Evolutionary conservation across 2,113 vertebrate genomes (phyloP).

Genomic region (Dendrocopos noguchii): DNA sequence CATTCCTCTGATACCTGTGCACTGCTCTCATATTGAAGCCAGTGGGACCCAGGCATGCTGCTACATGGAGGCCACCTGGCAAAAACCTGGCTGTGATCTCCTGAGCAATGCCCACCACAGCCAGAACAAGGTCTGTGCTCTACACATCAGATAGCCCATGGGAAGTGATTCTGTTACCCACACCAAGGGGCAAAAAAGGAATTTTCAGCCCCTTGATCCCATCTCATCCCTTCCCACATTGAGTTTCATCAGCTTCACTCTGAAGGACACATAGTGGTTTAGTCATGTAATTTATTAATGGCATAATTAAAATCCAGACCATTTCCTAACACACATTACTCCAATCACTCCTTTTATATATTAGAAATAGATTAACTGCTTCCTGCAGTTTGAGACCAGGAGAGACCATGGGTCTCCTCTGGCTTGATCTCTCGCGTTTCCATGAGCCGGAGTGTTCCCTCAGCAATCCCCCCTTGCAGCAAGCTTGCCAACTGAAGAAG

Average conservation of each 20-base stretch:
- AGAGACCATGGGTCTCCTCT: neutral
- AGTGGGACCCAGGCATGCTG: too few relatives aligned
- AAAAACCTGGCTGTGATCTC: too few relatives aligned
- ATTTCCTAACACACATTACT: neutral
- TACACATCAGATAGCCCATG: neutral
- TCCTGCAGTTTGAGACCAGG: neutral
- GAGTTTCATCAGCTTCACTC: neutral
- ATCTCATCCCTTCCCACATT: neutral
- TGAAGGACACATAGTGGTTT: neutral
- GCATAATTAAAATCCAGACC: neutral
- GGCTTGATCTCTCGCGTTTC: neutral
- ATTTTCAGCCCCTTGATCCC: neutral
- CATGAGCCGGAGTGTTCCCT: neutral
- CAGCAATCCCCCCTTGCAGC: neutral
- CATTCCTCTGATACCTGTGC: too few relatives aligned
- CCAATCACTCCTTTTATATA: neutral
- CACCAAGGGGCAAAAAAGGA: too few relatives aligned
- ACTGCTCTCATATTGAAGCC: too few relatives aligned
- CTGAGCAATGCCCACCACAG: too few relatives aligned
- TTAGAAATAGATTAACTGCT: neutral
- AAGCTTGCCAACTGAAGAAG: neutral
- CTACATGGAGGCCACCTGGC: too few relatives aligned
- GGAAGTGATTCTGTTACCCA: neutral
- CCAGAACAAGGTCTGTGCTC: too few relatives aligned
- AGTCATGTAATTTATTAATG: neutral